Evolutionary conservation across 2,888 invertebrate genomes (phyloP), one percentile per base, ranked within the genome.

Genomic region (Sisyra nigra): DNA sequence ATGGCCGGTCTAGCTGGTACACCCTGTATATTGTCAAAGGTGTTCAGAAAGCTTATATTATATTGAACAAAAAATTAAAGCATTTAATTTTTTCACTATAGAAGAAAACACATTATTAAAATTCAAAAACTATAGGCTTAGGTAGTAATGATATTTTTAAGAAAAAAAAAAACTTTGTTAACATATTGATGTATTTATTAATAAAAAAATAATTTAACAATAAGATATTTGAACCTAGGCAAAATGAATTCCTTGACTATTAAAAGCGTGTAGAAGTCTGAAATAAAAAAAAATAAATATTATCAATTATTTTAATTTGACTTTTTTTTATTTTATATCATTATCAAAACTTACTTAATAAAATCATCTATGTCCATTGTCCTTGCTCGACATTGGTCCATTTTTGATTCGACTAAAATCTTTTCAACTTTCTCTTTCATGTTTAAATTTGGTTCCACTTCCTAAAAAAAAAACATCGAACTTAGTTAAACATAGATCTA

Each of bases 351-450:
- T 50, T 66, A 72, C 67, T 71, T 72, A 66, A 94, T 80, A 58
- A 98, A 97, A 59, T 98, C 96, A 67, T 97, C 96, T 51, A 87
- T 80, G 57, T 94, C 93, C 94, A 98, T 89, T 4, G 78, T 80
- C 54, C 97, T 70, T 1, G 97, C 89, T 55, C 98, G 72, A 60
- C 79, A 80, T 50, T 81, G 72, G 43, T 77, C 79, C 54, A 80
- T 82, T 48, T 71, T 72, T 45, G 72, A 69, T 44, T 70, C 71
- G 45, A 63, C 62, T 49, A 98, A 66, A 52, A 94, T 76, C 30
- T 74, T 67, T 51, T 78, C 80, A 2, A 96, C 69, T 62, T 82
- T 82, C 42, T 69, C 66, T 63, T 91, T 88, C 48, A 94, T 82
- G 53, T 83, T 76, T 60, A 93, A 87, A 56, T 83, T 74, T 48